Conservation (phyloP, 2,888 invertebrate species). For the Conchocele bisecta region DNA sequence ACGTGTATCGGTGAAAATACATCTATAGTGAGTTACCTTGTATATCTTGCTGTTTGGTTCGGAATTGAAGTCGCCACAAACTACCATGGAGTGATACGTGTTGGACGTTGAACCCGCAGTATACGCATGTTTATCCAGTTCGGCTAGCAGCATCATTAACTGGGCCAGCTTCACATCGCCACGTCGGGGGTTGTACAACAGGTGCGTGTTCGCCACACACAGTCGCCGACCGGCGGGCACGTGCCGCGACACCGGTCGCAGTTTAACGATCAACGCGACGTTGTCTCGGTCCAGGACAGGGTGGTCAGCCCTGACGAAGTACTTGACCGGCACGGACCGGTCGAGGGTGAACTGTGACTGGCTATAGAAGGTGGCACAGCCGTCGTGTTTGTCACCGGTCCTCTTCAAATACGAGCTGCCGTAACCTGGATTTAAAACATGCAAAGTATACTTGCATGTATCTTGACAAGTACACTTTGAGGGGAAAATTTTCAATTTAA, state of each 20-base stretch:
- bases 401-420: slow-evolving; percentile 91
- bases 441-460: no score
- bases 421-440: slow-evolving; percentile 88
- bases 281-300: slow-evolving; percentile 92
- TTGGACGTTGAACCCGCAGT: not conserved
- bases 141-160: slow-evolving; percentile 91
- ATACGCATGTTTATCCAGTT: slow-evolving; percentile 89
- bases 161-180: slow-evolving; percentile 96
- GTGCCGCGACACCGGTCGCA: slow-evolving; percentile 81
- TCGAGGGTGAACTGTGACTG: slow-evolving; percentile 87
- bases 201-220: slow-evolving; percentile 95
- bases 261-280: slow-evolving; percentile 91
- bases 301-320: slow-evolving; percentile 82
- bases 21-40: no score
- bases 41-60: slow-evolving; percentile 89
- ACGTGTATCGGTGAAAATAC: slow-evolving; percentile 88
- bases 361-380: slow-evolving; percentile 94
- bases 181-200: slow-evolving; percentile 95
- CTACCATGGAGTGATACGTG: slow-evolving; percentile 90
- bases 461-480: no score
- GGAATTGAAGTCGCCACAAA: slow-evolving; percentile 97
- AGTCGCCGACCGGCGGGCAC: slow-evolving; percentile 83
- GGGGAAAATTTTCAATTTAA: no score
- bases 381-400: slow-evolving; percentile 90
- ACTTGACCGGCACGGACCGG: slow-evolving; percentile 89